A percentile compares a stretch with the other conserved stretches of the same genome.
Evolutionary conservation across 2,113 vertebrate species (phyloP).

Genomic region (Silurus meridionalis): DNA sequence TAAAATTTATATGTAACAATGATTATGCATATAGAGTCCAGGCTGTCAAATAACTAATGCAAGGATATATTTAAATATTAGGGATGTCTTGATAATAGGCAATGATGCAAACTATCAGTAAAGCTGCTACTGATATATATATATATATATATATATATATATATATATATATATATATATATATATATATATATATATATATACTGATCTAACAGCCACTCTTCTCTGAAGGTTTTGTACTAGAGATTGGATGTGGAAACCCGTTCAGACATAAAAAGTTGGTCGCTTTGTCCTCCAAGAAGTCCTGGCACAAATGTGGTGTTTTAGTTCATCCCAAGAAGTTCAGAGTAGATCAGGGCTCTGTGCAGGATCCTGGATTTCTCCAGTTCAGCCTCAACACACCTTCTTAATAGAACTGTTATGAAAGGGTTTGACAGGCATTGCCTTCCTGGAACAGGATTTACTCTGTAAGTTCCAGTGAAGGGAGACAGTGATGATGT

Average conservation of each 20-base stretch:
- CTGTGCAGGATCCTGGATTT: not conserved
- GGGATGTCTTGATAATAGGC: too few relatives aligned
- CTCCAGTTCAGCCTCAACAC: not conserved
- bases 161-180: too few relatives aligned
- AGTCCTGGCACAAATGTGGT: not conserved
- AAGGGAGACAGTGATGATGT: not conserved
- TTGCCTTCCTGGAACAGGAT: not conserved
- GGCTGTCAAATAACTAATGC: too few relatives aligned
- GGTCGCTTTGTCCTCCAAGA: not conserved
- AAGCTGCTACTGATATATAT: too few relatives aligned
- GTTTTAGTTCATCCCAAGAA: not conserved
- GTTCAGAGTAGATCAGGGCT: not conserved
- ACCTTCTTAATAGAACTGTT: not conserved
- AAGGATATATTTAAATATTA: too few relatives aligned
- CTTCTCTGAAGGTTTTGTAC: not conserved
- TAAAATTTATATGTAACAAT: not conserved
- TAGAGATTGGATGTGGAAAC: not conserved
- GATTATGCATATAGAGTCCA: too few relatives aligned
- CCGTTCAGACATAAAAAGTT: not conserved
- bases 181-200: too few relatives aligned
- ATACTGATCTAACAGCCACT: not conserved
- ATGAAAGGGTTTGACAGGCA: not conserved
- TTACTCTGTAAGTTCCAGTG: not conserved
- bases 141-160: too few relatives aligned
- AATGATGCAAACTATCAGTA: too few relatives aligned